Evolutionary conservation across 2,888 invertebrate genomes (phyloP).

Genomic region (Pogonocherus hispidulus): DNA sequence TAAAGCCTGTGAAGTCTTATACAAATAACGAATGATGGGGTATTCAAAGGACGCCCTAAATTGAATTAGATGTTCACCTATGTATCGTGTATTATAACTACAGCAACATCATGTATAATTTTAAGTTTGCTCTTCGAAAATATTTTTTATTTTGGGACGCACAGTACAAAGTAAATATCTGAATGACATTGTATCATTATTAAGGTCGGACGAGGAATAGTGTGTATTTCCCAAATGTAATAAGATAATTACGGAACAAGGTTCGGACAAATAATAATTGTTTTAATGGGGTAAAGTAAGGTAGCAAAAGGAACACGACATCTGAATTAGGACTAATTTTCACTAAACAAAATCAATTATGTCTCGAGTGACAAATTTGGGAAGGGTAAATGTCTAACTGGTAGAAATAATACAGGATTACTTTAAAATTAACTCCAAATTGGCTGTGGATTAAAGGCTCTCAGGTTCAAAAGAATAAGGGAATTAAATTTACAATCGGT

Average conservation of each 20-base stretch:
- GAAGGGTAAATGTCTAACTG: conserved; percentile 26
- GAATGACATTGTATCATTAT: too few species aligned
- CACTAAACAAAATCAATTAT: conserved; percentile 39
- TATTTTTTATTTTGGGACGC: too few species aligned
- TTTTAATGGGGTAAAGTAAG: conserved; percentile 25
- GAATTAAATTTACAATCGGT: conserved; percentile 1
- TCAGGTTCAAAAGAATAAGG: conserved; percentile 9
- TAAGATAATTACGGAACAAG: conserved; percentile 21
- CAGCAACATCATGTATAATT: too few species aligned
- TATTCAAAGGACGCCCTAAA: too few species aligned
- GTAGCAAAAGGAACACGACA: conserved; percentile 11
- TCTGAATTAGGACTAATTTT: conserved; percentile 26
- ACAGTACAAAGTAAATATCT: too few species aligned
- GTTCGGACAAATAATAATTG: conserved; percentile 20
- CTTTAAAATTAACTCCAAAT: conserved; percentile 29
- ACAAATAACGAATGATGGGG: too few species aligned
- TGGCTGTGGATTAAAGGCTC: conserved; percentile 1
- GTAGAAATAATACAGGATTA: conserved; percentile 29
- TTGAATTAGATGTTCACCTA: too few species aligned
- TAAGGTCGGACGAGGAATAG: neutral
- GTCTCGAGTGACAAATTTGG: conserved; percentile 34
- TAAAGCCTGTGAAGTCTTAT: too few species aligned
- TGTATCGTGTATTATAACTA: too few species aligned
- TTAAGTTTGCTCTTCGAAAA: too few species aligned
- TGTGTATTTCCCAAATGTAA: neutral